Conservation (phyloP, 1,140 invertebrate genomes). For the Oreohelix idahoensis region DNA sequence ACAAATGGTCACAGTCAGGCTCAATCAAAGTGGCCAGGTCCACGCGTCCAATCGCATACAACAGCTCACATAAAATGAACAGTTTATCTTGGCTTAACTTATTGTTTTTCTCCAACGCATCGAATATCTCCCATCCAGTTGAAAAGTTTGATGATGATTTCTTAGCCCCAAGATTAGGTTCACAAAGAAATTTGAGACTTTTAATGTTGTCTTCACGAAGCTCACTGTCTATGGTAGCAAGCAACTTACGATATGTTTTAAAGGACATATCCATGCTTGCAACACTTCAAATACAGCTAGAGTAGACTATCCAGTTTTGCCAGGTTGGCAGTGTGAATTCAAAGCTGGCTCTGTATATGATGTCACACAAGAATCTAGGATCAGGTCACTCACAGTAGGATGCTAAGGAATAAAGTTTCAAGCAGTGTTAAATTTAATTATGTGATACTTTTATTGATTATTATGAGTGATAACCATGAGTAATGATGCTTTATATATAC, state of each 20-base stretch:
- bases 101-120: conserved; percentile 7
- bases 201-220: conserved; percentile 22
- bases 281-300: no score
- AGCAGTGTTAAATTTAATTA: no score
- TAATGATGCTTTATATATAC: no score
- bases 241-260: neutral
- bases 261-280: no score
- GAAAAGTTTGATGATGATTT: neutral
- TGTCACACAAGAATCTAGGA: no score
- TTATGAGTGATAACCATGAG: no score
- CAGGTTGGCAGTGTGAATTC: no score
- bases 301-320: no score
- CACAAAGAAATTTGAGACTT: conserved; percentile 13
- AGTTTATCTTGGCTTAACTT: neutral
- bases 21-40: neutral
- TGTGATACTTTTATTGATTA: no score
- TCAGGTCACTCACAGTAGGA: no score
- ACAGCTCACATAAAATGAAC: neutral
- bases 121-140: neutral
- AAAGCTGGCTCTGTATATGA: no score
- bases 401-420: no score
- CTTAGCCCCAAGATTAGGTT: neutral
- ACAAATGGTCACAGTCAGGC: neutral
- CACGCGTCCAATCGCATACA: conserved; percentile 11
- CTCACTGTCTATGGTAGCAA: conserved; percentile 8